A percentile compares a stretch with the other conserved stretches of the same genome.
Evolutionary conservation across 2,113 vertebrate genomes (phyloP).

Genomic region (Hemibagrus wyckioides): DNA sequence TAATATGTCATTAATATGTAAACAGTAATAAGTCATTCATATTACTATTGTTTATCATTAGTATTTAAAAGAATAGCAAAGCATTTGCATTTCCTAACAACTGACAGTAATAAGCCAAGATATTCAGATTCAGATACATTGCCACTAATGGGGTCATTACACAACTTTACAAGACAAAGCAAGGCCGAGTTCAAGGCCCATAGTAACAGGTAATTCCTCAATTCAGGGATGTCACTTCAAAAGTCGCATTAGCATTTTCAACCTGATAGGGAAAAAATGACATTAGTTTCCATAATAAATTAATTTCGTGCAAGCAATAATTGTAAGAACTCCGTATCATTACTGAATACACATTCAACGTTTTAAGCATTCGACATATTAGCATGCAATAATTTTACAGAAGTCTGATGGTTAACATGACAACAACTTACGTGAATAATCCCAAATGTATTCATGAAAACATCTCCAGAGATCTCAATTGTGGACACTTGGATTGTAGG

Average conservation of each 20-base stretch:
- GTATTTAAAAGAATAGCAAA: neutral
- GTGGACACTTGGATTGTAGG: neutral
- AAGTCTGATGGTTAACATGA: neutral
- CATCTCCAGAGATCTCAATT: neutral
- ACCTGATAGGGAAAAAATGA: neutral
- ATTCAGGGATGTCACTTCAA: neutral
- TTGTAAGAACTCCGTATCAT: too few species aligned
- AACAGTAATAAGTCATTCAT: neutral
- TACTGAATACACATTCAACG: too few species aligned
- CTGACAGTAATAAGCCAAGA: neutral
- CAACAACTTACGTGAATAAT: slow-evolving; percentile 6
- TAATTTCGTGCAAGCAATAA: too few species aligned
- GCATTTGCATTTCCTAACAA: neutral
- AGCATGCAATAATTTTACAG: neutral
- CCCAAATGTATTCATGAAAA: slow-evolving; percentile 5
- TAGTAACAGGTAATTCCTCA: neutral
- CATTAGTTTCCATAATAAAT: neutral
- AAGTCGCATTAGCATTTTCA: neutral
- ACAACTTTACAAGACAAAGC: neutral
- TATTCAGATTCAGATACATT: neutral
- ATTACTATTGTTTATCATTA: neutral
- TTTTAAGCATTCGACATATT: neutral
- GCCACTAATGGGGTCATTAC: neutral
- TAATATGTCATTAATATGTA: too few species aligned
- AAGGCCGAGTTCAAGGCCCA: neutral